Evolutionary conservation across 1,140 invertebrate species (phyloP).

Genomic region (Physella acuta): DNA sequence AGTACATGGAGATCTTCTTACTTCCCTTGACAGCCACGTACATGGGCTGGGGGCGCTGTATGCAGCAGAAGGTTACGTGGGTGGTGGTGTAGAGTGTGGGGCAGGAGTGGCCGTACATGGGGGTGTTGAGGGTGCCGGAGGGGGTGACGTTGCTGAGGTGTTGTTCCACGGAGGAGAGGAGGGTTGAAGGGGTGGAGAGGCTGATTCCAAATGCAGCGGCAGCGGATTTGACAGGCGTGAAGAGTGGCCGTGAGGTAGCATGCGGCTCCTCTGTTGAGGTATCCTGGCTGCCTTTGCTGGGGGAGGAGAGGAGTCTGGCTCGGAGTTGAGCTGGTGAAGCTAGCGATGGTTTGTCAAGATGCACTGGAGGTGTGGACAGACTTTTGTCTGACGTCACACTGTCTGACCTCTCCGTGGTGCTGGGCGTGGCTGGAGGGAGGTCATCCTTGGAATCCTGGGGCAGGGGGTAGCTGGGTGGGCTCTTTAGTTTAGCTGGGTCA

Average conservation of each 20-base stretch:
- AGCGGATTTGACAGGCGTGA: not conserved
- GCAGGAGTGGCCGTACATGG: constrained; percentile 47
- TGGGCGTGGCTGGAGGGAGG: not conserved
- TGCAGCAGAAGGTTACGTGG: constrained; percentile 82
- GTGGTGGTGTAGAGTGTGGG: constrained; percentile 47
- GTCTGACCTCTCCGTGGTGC: not conserved
- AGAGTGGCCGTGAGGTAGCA: not conserved
- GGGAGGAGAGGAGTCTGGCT: not conserved
- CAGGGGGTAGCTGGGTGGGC: not conserved
- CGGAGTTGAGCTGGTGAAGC: not conserved
- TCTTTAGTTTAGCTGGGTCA: not conserved
- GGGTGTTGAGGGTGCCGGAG: constrained; percentile 7
- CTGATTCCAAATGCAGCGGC: not conserved
- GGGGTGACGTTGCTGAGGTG: constrained; percentile 15
- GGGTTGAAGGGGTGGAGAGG: not conserved
- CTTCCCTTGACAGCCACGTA: constrained; percentile 74
- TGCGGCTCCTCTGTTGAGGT: not conserved
- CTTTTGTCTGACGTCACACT: not conserved
- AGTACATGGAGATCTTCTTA: constrained; percentile 94
- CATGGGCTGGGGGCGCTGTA: constrained; percentile 88
- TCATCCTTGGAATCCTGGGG: constrained; percentile 11
- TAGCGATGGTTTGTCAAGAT: not conserved
- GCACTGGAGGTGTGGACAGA: not conserved
- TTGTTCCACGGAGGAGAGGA: not conserved
- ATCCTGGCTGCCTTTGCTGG: not conserved